Base-by-base conservation (phyloP, 1,140 invertebrate species). In the Danaus plexippus region DNA sequence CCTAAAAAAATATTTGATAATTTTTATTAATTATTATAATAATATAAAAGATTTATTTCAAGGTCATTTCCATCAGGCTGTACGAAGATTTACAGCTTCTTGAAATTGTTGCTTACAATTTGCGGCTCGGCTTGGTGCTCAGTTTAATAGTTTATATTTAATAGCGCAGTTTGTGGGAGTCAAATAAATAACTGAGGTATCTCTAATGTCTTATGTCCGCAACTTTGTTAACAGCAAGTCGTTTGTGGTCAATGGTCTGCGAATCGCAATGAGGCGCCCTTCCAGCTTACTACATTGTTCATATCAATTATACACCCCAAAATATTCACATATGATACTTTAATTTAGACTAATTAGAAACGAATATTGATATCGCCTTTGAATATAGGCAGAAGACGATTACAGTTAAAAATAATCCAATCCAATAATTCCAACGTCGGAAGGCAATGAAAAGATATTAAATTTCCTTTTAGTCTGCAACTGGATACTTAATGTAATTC, bases 71-170 rank as follows among this genome's bases (percentile, higher is more conserved):
- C 44, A 45, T 45, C 44, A 45, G 22, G 11, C 61, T 54, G 52
- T 54, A 47, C 44, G 13, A 52, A 48, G 44, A 67, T 66, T 66
- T 64, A 66, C 57, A 73, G 59, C 61, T 59, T 73, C 66, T 69
- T 59, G 59, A 69, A 75, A 79, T 74, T 64, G 70, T 75, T 71
- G 67, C 64, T 65, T 64, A 71, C 68, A 72, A 71, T 78, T 81
- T 73, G 71, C 50, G 70, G 73, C 59, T 67, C 52, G 69, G 66
- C 76, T 76, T 68, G 61, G 67, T 67, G 58, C 71, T 76, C 75
- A 79, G 79, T 77, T 80, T 69, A 66, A 72, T 75, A 77, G 75
- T 83, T 77, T 78, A 73, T 75, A 71, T 76, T 63, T 57, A 71
- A 77, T 65, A 72, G 67, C 61, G 56, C 65, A 73, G 64, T 75